These are phyloP conservation scores for Pelosia muscerda DNA, from an alignment of 2,888 invertebrate species.

Conservation along the genomic window DNA sequence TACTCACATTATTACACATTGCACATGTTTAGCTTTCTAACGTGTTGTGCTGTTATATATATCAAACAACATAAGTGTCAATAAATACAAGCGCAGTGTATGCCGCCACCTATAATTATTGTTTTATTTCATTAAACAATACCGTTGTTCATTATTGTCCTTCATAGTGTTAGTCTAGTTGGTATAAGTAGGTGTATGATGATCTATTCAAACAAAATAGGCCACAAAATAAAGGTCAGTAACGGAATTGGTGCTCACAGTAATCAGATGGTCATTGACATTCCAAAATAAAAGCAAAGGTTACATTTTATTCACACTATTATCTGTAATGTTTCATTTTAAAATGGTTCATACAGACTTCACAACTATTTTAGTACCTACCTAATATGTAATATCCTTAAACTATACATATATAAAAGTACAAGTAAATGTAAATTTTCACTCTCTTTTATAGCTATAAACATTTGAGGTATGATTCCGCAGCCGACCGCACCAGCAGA, in stretches of 20 bases:
- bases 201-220: background rate
- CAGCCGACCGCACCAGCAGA: too few relatives aligned
- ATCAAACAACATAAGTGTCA: background rate
- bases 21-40: background rate
- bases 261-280: constrained; percentile 22
- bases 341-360: background rate
- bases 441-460: too few relatives aligned
- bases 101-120: background rate
- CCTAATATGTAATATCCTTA: background rate
- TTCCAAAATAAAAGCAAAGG: constrained; percentile 26
- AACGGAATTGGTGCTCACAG: constrained; percentile 9
- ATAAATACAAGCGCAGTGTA: background rate
- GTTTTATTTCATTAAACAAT: constrained; percentile 4
- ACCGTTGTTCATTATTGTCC: background rate
- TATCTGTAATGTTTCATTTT: background rate
- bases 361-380: background rate
- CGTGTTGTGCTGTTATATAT: background rate
- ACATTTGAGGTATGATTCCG: too few relatives aligned
- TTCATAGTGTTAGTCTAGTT: background rate
- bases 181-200: background rate
- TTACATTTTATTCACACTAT: constrained; percentile 30
- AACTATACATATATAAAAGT: too few relatives aligned
- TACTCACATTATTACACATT: too few relatives aligned
- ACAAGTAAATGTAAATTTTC: too few relatives aligned
- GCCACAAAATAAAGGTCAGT: constrained; percentile 27